phyloP scores from a whole-genome alignment of 30 jellyfish, hydroid and myxozoan species.

The Euphysa ruthae region DNA sequence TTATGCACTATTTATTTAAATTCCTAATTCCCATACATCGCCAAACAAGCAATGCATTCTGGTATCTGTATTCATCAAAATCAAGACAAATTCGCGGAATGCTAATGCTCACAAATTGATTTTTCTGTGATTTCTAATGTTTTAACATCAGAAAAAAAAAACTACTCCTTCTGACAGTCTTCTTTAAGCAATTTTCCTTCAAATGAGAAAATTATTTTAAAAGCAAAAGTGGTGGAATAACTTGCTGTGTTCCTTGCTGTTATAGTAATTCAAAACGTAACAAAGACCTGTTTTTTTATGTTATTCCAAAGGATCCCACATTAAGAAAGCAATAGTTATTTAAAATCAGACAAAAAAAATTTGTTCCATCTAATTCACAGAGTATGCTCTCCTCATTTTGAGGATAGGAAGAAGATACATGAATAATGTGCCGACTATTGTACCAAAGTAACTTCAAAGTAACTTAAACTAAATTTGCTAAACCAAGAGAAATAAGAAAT shows the following conservation, averaged over 20 bases:
- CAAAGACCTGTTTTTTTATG: not conserved
- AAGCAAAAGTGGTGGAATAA: not conserved
- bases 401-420: not conserved
- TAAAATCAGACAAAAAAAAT: slow-evolving; percentile 8
- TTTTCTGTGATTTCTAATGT: no score
- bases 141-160: no score
- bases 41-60: not conserved
- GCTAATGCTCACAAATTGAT: no score
- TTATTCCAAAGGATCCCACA: not conserved
- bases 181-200: no score
- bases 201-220: not conserved
- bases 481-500: not conserved
- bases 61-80: not conserved
- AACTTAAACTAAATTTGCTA: not conserved
- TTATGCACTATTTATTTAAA: no score
- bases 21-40: not conserved
- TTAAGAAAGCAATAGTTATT: not conserved
- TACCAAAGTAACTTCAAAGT: no score
- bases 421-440: slow-evolving; percentile 11
- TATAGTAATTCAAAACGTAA: not conserved
- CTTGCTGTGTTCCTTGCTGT: not conserved
- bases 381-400: not conserved
- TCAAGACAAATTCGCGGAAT: not conserved
- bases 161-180: no score
- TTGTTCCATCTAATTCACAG: slow-evolving; percentile 4